Conservation (phyloP, 2,797 vertebrate genomes). For the Pteropus rufus region DNA sequence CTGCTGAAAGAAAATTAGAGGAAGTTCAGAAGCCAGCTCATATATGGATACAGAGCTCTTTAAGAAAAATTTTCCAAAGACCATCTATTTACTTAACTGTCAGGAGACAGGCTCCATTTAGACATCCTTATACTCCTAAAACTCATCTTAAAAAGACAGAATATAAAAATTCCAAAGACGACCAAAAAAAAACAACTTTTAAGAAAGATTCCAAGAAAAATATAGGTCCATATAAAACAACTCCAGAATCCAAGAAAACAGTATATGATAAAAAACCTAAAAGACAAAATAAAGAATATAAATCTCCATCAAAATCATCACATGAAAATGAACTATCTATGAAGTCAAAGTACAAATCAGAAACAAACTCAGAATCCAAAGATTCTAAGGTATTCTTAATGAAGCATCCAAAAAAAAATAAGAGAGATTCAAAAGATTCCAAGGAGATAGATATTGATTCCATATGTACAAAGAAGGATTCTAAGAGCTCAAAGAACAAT, state of each 20-base stretch:
- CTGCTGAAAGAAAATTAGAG: neutral
- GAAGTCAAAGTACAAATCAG: neutral
- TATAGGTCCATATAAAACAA: neutral
- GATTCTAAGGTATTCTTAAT: neutral
- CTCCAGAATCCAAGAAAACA: neutral
- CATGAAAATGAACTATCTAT: neutral
- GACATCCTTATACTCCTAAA: neutral
- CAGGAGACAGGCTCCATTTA: neutral
- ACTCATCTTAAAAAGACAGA: neutral
- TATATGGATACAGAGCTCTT: slow-evolving; percentile 32
- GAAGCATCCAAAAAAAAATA: neutral
- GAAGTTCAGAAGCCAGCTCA: slow-evolving; percentile 33
- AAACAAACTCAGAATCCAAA: slow-evolving; percentile 1
- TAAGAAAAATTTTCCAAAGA: neutral
- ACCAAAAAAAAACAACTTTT: neutral
- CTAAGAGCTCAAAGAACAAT: neutral
- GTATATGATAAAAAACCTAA: neutral
- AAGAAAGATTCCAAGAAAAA: neutral
- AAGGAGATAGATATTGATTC: neutral
- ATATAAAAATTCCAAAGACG: neutral
- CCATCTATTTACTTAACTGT: neutral
- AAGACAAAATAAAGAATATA: neutral
- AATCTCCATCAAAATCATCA: slow-evolving; percentile 24
- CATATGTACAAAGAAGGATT: neutral
- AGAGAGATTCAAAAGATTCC: neutral